These are phyloP conservation scores for Apodemia zela DNA, from an alignment of 2,888 invertebrate species.

Conservation along the genomic window DNA sequence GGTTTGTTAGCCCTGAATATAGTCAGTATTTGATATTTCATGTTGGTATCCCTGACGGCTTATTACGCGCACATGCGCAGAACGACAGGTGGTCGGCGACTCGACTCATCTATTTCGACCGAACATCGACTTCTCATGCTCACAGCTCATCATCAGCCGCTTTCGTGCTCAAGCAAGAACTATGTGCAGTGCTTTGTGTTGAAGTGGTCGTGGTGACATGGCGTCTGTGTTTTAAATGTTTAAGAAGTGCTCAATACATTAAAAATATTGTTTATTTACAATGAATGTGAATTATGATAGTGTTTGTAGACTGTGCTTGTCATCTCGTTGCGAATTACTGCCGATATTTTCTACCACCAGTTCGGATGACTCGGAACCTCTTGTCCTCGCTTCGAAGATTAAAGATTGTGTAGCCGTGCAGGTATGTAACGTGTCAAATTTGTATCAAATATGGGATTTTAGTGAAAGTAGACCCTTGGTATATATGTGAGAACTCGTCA, in stretches of 20 bases:
- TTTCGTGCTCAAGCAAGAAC: conserved; percentile 77
- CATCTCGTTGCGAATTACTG: conserved; percentile 80
- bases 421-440: conserved; percentile 76
- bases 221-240: conserved; percentile 69
- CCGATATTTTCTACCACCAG: conserved; percentile 81
- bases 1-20: conserved; percentile 50
- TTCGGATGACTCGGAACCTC: conserved; percentile 75
- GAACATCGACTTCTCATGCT: conserved; percentile 80
- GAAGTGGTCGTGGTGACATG: conserved; percentile 79
- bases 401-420: conserved; percentile 83
- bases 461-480: conserved; percentile 78
- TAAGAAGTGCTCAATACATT: conserved; percentile 55
- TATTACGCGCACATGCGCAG: conserved; percentile 80
- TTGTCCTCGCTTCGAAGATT: conserved; percentile 82
- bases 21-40: conserved; percentile 44
- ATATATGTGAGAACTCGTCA: conserved; percentile 74
- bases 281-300: conserved; percentile 78
- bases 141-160: conserved; percentile 81
- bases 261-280: conserved; percentile 71
- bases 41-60: conserved; percentile 64
- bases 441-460: conserved; percentile 56
- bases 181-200: conserved; percentile 79
- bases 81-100: conserved; percentile 80
- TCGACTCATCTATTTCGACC: conserved; percentile 74
- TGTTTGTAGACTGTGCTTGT: conserved; percentile 83